Base-by-base conservation (phyloP, 2,113 vertebrate species). In the Atrichornis clamosus region DNA sequence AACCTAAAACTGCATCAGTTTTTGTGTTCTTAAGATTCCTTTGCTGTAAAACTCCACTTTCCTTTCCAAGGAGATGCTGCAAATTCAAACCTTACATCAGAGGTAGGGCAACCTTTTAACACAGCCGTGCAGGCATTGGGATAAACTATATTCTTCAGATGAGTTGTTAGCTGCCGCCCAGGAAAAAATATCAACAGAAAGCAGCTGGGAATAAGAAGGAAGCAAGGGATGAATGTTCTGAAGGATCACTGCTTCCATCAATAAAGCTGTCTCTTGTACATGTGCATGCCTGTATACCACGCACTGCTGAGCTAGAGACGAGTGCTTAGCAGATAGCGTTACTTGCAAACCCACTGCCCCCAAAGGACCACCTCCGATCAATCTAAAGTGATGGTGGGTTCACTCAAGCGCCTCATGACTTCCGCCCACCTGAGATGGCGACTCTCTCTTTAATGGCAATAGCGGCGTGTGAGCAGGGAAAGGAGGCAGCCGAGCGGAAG, bases 391-490 rank as follows among this genome's bases (percentile, higher is more conserved):
- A 14, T 59, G 9, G 27, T 33, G 42, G 23, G 16, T 53, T 96
- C 88, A 84, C 39, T 92, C 24, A 37, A 68, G 69, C 15, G 79
- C 69, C 65, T 76, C 24, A 28, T 39, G 49, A 15, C 68, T 93
- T 28, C 18, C 44, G 73, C 17, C 33, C 69, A n/a, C 35, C 18
- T 4, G 60, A 68, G 76, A 75, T 0, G 0, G 37, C 1, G 0
- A 32, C 63, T 59, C 60, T 83, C 21, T 50, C 50, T 89, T 30
- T 89, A 84, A 87, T 79, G 90, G 53, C 58, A 69, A 0, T 17
- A 64, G 32, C 39, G 49, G 35, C 2, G 0, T 11, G 28, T 0
- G 15, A 67, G 63, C 18, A 60, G 56, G 76, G 60, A 85, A 65
- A 58, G 56, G 52, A 95, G 47, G 90, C 47, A 93, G 82, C 59